phyloP scores from a whole-genome alignment of 1,140 invertebrate genomes.

The Drosophila bifasciata region DNA sequence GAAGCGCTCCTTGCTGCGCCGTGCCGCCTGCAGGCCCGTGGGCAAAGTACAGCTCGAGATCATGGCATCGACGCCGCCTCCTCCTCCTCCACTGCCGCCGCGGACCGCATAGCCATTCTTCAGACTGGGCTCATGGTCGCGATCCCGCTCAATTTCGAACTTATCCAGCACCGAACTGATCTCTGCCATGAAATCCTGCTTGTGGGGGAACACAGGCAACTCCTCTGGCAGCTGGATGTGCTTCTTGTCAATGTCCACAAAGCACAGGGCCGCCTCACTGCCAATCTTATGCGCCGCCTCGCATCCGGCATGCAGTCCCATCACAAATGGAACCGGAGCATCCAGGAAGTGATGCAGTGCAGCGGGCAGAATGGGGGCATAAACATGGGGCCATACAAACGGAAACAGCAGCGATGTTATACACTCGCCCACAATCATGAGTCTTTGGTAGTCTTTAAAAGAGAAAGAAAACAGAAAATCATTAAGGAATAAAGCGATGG shows the following conservation, averaged over 20 bases:
- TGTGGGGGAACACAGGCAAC: conserved; percentile 95
- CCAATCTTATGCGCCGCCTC: conserved; percentile 85
- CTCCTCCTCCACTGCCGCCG: conserved; percentile 1
- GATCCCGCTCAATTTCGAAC: conserved; percentile 84
- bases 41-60: conserved; percentile 87
- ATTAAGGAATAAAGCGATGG: neutral
- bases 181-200: conserved; percentile 93
- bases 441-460: conserved; percentile 93
- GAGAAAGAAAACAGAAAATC: conserved; percentile 4
- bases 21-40: conserved; percentile 84
- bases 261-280: conserved; percentile 94
- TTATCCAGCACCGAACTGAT: conserved; percentile 92
- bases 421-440: conserved; percentile 98
- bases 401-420: conserved; percentile 96
- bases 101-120: conserved; percentile 71
- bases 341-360: conserved; percentile 98
- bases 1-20: conserved; percentile 77
- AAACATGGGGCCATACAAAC: conserved; percentile 99
- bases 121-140: conserved; percentile 60
- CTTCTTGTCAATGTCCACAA: conserved; percentile 97
- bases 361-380: conserved; percentile 98
- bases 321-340: conserved; percentile 99
- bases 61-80: conserved; percentile 85
- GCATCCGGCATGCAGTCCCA: conserved; percentile 91
- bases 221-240: conserved; percentile 97